phyloP scores from a whole-genome alignment of 2,113 vertebrate genomes.

The Lipophrys pholis region DNA sequence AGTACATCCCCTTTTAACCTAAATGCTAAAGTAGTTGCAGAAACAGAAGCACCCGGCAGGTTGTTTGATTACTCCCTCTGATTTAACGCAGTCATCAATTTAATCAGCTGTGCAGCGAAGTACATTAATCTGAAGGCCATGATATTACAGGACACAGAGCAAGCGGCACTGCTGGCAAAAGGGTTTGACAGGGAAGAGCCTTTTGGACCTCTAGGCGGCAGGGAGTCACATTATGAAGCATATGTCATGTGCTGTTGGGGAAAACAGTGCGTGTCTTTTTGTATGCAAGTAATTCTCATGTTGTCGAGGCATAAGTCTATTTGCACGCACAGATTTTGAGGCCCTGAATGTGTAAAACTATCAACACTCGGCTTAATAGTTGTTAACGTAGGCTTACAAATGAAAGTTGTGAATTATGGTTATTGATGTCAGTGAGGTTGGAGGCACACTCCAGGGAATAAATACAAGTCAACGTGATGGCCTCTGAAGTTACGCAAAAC shows the following conservation, averaged over 20 bases:
- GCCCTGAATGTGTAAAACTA: too few relatives aligned
- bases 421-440: too few relatives aligned
- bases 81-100: slow-evolving; percentile 55
- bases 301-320: not conserved
- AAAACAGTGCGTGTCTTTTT: slow-evolving; percentile 15
- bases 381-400: too few relatives aligned
- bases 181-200: slow-evolving; percentile 33
- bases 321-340: not conserved
- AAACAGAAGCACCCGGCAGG: slow-evolving; percentile 35
- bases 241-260: slow-evolving; percentile 52
- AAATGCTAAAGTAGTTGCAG: slow-evolving; percentile 46
- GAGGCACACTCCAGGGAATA: too few relatives aligned
- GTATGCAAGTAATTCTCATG: slow-evolving; percentile 11
- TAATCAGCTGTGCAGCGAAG: slow-evolving; percentile 44
- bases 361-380: too few relatives aligned
- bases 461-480: not conserved
- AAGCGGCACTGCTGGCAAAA: slow-evolving; percentile 45
- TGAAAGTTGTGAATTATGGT: too few relatives aligned
- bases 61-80: slow-evolving; percentile 48
- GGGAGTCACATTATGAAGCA: slow-evolving; percentile 61
- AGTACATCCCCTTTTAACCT: slow-evolving; percentile 71
- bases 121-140: slow-evolving; percentile 51
- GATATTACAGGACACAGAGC: slow-evolving; percentile 57
- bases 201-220: slow-evolving; percentile 52
- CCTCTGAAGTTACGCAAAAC: slow-evolving; percentile 1